phyloP scores from a whole-genome alignment of 2,888 invertebrate genomes.

The Lissonota sp. region DNA sequence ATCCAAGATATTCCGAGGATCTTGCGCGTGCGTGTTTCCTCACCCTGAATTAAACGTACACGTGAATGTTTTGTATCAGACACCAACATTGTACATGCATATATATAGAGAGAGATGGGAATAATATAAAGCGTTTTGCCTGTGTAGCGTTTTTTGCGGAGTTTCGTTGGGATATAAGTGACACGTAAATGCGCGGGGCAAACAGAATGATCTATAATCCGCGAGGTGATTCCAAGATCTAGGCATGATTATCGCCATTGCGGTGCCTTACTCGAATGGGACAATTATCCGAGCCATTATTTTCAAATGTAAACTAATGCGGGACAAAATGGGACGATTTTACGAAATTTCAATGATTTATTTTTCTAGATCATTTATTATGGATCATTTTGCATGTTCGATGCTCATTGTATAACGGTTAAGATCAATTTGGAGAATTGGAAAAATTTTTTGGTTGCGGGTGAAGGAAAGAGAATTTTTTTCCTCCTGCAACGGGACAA shows the following conservation, averaged over 20 bases:
- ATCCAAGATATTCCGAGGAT: conserved; percentile 55
- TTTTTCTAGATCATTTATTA: too few relatives aligned
- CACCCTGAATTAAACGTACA: conserved; percentile 26
- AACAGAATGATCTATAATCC: conserved; percentile 58
- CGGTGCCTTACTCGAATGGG: conserved; percentile 62
- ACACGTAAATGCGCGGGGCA: conserved; percentile 31
- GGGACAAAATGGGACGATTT: too few relatives aligned
- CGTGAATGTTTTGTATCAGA: conserved; percentile 20
- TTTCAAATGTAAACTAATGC: not conserved
- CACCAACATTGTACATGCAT: conserved; percentile 1
- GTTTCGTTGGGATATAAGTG: conserved; percentile 4
- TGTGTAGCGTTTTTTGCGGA: not conserved
- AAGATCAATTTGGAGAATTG: too few relatives aligned
- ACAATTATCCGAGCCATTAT: conserved; percentile 56
- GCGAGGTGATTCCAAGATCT: conserved; percentile 52
- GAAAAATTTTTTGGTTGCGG: too few relatives aligned
- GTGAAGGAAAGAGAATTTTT: too few relatives aligned
- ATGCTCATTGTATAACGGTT: too few relatives aligned
- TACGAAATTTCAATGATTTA: too few relatives aligned
- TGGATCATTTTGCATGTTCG: too few relatives aligned
- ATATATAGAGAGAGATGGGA: not conserved
- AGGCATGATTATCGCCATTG: conserved; percentile 47
- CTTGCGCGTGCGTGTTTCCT: conserved; percentile 18
- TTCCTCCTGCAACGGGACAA: too few relatives aligned
- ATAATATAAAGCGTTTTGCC: too few relatives aligned